Evolutionary conservation across 2,888 invertebrate genomes (phyloP).

Genomic region (Amphipoea oculea): DNA sequence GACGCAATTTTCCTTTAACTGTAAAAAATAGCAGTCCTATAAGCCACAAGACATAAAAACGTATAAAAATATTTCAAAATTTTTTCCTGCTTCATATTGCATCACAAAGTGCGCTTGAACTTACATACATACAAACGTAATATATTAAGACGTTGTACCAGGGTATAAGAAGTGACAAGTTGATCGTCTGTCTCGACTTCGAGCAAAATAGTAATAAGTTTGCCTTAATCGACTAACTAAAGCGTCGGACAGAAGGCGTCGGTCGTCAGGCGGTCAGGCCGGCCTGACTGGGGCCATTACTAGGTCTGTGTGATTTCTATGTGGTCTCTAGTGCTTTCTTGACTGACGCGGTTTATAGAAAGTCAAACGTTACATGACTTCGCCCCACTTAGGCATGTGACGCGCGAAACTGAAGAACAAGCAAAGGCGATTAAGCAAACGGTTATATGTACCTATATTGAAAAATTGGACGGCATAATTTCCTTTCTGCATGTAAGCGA

Average conservation of each 20-base stretch:
- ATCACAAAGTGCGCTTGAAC: constrained; percentile 38
- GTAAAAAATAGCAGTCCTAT: constrained; percentile 49
- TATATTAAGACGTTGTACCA: constrained; percentile 11
- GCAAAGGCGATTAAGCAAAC: background rate
- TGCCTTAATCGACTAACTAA: constrained; percentile 30
- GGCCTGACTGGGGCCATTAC: constrained; percentile 19
- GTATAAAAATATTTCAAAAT: constrained; percentile 19
- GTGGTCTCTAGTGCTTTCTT: constrained; percentile 20
- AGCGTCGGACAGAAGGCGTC: constrained; percentile 21
- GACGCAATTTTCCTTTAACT: constrained; percentile 59
- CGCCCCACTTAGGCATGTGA: constrained; percentile 5
- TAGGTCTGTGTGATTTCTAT: constrained; percentile 13
- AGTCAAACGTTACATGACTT: constrained; percentile 30
- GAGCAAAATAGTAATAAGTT: constrained; percentile 18
- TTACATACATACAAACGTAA: constrained; percentile 7
- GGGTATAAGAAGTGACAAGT: constrained; percentile 29
- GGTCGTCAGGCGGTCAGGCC: background rate
- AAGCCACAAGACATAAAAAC: constrained; percentile 17
- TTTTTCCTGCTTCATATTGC: constrained; percentile 36
- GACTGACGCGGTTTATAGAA: constrained; percentile 32
- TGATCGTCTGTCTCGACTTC: constrained; percentile 11
- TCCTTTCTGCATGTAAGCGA: background rate
- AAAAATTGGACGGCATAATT: background rate
- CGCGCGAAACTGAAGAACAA: constrained; percentile 11
- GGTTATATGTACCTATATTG: background rate